These are phyloP conservation scores for Chloroclystis v-ata DNA, from an alignment of 2,888 invertebrate species.

Conservation along the genomic window DNA sequence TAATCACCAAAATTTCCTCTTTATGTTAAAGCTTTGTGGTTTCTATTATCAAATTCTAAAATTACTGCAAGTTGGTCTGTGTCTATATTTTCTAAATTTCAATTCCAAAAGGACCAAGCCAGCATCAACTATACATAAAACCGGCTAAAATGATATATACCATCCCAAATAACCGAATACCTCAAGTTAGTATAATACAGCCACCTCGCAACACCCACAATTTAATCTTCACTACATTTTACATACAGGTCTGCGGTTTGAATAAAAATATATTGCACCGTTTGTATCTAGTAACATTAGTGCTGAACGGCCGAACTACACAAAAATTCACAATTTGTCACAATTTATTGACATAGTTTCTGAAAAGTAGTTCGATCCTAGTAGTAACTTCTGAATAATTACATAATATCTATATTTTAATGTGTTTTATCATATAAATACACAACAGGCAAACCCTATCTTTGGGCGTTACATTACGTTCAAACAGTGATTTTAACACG, in stretches of 20 bases:
- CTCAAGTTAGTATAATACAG: slow-evolving; percentile 38
- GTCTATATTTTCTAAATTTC: too few species aligned
- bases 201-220: slow-evolving; percentile 63
- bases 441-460: slow-evolving; percentile 62
- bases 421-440: slow-evolving; percentile 45
- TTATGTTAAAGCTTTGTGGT: too few species aligned
- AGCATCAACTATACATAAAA: slow-evolving; percentile 5
- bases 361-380: slow-evolving; percentile 5
- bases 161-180: slow-evolving; percentile 40
- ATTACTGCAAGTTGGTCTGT: too few species aligned
- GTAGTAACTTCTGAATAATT: slow-evolving; percentile 42
- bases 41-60: too few species aligned
- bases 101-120: too few species aligned
- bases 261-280: slow-evolving; percentile 63
- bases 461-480: slow-evolving; percentile 33
- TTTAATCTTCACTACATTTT: slow-evolving; percentile 21
- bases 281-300: slow-evolving; percentile 44
- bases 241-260: slow-evolving; percentile 42
- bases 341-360: background rate
- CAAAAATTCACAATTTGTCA: background rate
- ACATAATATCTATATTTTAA: slow-evolving; percentile 30
- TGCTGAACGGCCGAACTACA: slow-evolving; percentile 34
- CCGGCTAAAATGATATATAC: slow-evolving; percentile 13
- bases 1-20: too few species aligned
- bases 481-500: slow-evolving; percentile 19